phyloP scores from a whole-genome alignment of 2,797 vertebrate genomes.

The Esox lucius region DNA sequence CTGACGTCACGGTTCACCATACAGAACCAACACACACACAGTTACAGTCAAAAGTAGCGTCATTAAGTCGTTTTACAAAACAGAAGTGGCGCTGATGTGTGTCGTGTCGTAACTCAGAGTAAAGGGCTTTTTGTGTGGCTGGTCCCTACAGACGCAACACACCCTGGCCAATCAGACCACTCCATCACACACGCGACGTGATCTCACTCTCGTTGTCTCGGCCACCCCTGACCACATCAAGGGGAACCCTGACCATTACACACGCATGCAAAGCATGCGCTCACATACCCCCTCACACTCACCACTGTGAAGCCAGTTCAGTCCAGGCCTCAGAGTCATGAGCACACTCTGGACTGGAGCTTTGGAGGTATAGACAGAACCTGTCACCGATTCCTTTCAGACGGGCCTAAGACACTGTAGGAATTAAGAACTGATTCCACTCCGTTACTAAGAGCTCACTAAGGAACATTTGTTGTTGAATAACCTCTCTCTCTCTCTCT shows the following conservation, averaged over 20 bases:
- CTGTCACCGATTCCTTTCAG: too few relatives aligned
- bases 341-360: too few relatives aligned
- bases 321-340: background rate
- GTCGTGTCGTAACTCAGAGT: conserved; percentile 8
- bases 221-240: conserved; percentile 28
- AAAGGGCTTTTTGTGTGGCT: conserved; percentile 60
- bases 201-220: conserved; percentile 35
- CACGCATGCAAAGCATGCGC: background rate
- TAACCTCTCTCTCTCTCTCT: background rate
- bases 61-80: conserved; percentile 32
- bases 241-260: conserved; percentile 15
- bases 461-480: background rate
- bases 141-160: conserved; percentile 39
- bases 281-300: background rate
- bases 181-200: conserved; percentile 48
- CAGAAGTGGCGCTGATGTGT: conserved; percentile 23
- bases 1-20: conserved; percentile 48
- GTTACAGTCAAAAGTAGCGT: conserved; percentile 43
- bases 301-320: background rate
- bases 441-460: background rate
- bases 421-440: background rate
- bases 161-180: conserved; percentile 49
- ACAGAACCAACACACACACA: conserved; percentile 31
- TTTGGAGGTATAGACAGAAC: too few relatives aligned
- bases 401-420: too few relatives aligned